These are phyloP conservation scores for Ephydatia muelleri DNA, from an alignment of 37 sponge, comb jelly and placozoan genomes.

Conservation along the genomic window DNA sequence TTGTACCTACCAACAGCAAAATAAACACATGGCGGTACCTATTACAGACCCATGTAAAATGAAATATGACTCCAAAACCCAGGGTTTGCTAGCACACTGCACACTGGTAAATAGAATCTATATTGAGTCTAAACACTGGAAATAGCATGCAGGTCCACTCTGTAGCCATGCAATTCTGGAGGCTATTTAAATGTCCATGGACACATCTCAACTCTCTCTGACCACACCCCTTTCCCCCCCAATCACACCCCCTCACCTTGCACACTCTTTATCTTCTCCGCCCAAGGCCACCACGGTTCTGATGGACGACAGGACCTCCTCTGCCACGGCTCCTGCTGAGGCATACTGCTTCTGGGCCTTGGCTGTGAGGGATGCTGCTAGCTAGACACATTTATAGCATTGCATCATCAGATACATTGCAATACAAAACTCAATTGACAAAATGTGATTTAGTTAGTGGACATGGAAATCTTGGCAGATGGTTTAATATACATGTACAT, in stretches of 20 bases:
- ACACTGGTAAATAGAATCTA: background rate
- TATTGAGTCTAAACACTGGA: too few species aligned
- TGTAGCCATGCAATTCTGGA: too few species aligned
- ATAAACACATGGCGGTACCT: background rate
- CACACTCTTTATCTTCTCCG: slow-evolving; percentile 66
- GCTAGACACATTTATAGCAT: background rate
- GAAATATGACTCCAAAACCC: background rate
- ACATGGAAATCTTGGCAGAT: background rate
- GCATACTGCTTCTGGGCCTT: slow-evolving; percentile 87
- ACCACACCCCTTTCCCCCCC: background rate
- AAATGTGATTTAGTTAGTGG: background rate
- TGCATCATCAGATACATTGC: too few species aligned
- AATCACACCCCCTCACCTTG: slow-evolving; percentile 29
- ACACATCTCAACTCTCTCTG: background rate
- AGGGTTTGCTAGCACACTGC: background rate
- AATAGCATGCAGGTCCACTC: too few species aligned
- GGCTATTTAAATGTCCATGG: too few species aligned
- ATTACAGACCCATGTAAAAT: background rate
- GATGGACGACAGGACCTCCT: slow-evolving; percentile 90
- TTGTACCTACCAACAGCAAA: slow-evolving; percentile 26
- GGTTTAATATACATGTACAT: background rate
- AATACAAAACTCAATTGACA: too few species aligned
- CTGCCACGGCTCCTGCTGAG: slow-evolving; percentile 84
- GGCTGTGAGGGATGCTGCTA: slow-evolving; percentile 44
- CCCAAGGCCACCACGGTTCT: slow-evolving; percentile 93